A percentile compares a stretch with the other conserved stretches of the same genome.
Evolutionary conservation across 2,113 vertebrate genomes (phyloP).

Genomic region (Bambusicola thoracicus): DNA sequence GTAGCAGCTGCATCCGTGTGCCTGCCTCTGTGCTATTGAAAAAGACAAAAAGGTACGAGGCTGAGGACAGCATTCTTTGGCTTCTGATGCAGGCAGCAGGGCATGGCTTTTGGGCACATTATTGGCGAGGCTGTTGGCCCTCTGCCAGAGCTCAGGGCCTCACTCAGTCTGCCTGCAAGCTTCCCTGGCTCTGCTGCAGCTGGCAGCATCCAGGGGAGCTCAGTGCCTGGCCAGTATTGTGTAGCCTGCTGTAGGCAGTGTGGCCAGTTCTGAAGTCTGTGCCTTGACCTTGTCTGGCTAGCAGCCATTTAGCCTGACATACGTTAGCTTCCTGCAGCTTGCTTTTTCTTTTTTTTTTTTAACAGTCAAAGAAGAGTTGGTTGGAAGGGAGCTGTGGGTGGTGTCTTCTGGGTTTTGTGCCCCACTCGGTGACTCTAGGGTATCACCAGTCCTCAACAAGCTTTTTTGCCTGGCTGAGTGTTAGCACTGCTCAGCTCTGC

Average conservation of each 20-base stretch:
- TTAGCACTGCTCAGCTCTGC: background rate
- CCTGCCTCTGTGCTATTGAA: background rate
- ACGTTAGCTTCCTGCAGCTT: background rate
- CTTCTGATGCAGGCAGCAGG: background rate
- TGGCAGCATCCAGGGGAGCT: rapidly evolving
- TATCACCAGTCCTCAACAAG: background rate
- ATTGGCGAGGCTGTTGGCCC: background rate
- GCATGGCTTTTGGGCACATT: background rate
- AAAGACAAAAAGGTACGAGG: background rate
- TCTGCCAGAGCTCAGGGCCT: background rate
- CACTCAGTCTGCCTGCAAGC: slow-evolving; percentile 15
- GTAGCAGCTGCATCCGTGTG: background rate
- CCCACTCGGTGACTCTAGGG: background rate
- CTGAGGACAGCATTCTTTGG: background rate
- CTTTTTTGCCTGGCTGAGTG: background rate
- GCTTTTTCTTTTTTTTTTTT: background rate
- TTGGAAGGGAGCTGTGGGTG: background rate
- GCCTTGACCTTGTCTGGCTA: background rate
- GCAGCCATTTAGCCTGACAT: background rate
- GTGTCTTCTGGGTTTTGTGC: background rate
- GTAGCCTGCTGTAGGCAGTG: slow-evolving; percentile 10
- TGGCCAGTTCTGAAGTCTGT: background rate
- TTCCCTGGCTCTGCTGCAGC: background rate
- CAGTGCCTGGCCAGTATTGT: slow-evolving; percentile 7
- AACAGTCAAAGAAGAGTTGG: background rate